Base-by-base conservation (phyloP, 2,888 invertebrate genomes). In the Brenthis ino region DNA sequence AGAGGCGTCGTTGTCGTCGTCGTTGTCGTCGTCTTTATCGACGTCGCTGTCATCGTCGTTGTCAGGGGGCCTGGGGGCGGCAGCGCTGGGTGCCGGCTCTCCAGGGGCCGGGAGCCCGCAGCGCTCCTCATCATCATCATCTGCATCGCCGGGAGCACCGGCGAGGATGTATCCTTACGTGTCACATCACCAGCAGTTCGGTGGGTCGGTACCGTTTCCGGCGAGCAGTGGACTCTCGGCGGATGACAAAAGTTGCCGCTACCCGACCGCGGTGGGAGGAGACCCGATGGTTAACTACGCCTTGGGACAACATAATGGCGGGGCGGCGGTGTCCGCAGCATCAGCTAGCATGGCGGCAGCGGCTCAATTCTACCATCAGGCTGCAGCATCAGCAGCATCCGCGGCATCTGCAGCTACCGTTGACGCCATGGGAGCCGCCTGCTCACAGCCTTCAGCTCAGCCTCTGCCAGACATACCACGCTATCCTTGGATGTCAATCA, bases 401-500 rank as follows among this genome's bases (percentile, higher is more conserved):
- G 95, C 95, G 57, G 96, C 97, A 54, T 95, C 96, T 20, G 95
- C 96, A 47, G 95, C 95, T 53, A 94, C 95, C 78, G 97, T 96
- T 81, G 97, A 97, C 81, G 97, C 97, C 82, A 96, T 97, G 82
- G 95, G 97, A 73, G 96, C 96, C 78, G 94, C 97, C 75, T 98
- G 97, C 93, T 94, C 95, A 74, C 96, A 96, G 85, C 94, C 96
- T 78, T 95, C 96, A 72, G 97, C 97, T 73, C 97, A 97, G 89
- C 97, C 97, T 69, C 96, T 98, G 85, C 97, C 97, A 63, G 98
- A 98, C 93, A 96, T 98, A 86, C 98, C 98, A 68, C 95, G 98
- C 85, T 98, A 98, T 89, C 98, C 98, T 61, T 98, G 98, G 98
- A 98, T 98, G 98, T 97, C 98, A 84, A 97, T 98, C 91, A 98